Evolutionary conservation across 1,140 invertebrate species (phyloP).

Genomic region (Asobara japonica): DNA sequence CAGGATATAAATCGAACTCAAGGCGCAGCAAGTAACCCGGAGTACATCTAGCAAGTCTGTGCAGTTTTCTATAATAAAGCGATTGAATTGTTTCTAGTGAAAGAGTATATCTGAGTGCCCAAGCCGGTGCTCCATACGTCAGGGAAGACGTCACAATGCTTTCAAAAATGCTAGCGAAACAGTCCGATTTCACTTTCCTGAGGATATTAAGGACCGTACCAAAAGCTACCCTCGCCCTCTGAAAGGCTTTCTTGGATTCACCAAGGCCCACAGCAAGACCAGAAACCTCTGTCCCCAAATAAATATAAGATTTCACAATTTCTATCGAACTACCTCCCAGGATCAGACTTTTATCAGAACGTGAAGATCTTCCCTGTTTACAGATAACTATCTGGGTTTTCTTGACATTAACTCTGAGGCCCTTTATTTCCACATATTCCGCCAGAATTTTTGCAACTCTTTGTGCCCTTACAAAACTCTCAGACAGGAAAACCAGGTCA

Average conservation of each 20-base stretch:
- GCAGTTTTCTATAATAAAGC: conserved; percentile 1
- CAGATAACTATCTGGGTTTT: conserved; percentile 47
- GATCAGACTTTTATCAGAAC: not conserved
- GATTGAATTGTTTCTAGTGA: not conserved
- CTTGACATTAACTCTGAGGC: conserved; percentile 35
- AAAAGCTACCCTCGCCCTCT: not conserved
- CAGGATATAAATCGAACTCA: not conserved
- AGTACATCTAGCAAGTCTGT: conserved; percentile 1
- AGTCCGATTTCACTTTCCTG: not conserved
- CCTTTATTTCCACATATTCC: conserved; percentile 35
- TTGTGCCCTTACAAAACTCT: conserved; percentile 5
- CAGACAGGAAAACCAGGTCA: conserved; percentile 25
- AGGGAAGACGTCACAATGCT: not conserved
- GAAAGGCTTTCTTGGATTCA: not conserved
- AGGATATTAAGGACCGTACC: not conserved
- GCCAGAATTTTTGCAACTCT: conserved; percentile 19
- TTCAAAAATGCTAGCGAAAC: conserved; percentile 10
- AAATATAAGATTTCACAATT: conserved; percentile 11
- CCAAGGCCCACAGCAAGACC: not conserved
- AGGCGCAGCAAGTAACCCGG: not conserved
- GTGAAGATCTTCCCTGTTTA: conserved; percentile 27
- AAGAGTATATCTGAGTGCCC: conserved; percentile 11
- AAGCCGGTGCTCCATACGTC: not conserved
- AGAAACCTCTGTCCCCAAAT: conserved; percentile 17
- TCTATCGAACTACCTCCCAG: not conserved